Percentiles rank a stretch among this genome's conserved stretches.
phyloP scores from a whole-genome alignment of 2,113 vertebrate species.

The Peromyscus californicus region DNA sequence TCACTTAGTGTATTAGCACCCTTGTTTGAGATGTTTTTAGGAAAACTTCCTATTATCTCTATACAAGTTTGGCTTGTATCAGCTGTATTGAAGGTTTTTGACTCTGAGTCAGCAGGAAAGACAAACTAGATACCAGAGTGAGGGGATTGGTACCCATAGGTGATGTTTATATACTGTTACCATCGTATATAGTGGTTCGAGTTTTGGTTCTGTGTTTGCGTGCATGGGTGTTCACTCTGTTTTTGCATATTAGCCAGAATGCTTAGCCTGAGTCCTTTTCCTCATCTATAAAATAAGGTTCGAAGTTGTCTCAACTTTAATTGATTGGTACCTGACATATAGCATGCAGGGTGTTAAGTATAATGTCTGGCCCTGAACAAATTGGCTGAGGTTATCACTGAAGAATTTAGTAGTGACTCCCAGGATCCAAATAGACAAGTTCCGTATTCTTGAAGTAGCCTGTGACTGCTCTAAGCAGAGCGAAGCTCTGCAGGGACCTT shows the following conservation, averaged over 20 bases:
- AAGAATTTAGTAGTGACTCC: not conserved
- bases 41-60: not conserved
- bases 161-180: not conserved
- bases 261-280: constrained; percentile 44
- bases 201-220: not conserved
- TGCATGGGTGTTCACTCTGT: not conserved
- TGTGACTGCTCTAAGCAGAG: not conserved
- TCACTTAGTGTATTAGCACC: not conserved
- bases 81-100: not conserved
- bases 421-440: not conserved
- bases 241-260: not conserved
- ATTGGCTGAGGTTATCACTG: not conserved
- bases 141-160: not conserved
- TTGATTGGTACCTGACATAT: constrained; percentile 30
- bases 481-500: not conserved
- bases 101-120: not conserved
- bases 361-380: not conserved
- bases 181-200: not conserved
- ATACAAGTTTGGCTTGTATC: not conserved
- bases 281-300: constrained; percentile 35
- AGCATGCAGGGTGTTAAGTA: not conserved
- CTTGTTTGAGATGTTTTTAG: not conserved
- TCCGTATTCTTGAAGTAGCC: constrained; percentile 30
- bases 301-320: constrained; percentile 24
- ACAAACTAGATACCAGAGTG: not conserved